Evolutionary conservation across 2,113 vertebrate genomes (phyloP).

Genomic region (Proteles cristata): DNA sequence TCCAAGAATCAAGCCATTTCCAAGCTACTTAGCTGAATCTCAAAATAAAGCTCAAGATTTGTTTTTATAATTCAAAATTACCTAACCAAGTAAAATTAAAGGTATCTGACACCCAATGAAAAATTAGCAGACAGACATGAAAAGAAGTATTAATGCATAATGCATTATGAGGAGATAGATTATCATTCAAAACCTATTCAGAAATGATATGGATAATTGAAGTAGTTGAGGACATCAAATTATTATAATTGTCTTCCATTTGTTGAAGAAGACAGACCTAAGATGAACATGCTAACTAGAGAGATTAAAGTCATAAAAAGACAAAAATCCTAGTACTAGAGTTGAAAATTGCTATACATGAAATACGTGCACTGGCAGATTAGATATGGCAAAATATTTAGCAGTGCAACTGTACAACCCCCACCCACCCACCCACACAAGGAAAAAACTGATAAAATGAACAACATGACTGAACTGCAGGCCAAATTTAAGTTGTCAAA

Average conservation of each 20-base stretch:
- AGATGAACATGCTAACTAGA: background rate
- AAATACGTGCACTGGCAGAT: background rate
- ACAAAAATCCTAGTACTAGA: background rate
- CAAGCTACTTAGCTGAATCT: background rate
- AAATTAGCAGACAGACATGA: background rate
- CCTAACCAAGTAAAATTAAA: background rate
- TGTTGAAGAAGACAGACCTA: background rate
- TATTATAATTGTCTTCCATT: conserved; percentile 16
- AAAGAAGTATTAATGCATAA: background rate
- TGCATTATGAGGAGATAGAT: background rate
- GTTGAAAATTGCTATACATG: background rate
- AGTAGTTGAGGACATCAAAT: background rate
- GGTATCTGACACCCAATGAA: background rate
- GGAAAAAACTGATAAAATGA: background rate
- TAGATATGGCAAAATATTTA: background rate
- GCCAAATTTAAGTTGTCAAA: background rate
- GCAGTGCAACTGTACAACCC: background rate
- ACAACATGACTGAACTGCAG: background rate
- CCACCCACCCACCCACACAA: background rate
- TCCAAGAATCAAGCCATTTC: background rate
- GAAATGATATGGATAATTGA: background rate
- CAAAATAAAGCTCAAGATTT: background rate
- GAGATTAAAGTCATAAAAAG: background rate
- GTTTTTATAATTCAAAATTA: background rate
- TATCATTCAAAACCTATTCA: background rate